phyloP scores from a whole-genome alignment of 2,797 vertebrate species.

The Propithecus perrieri region DNA sequence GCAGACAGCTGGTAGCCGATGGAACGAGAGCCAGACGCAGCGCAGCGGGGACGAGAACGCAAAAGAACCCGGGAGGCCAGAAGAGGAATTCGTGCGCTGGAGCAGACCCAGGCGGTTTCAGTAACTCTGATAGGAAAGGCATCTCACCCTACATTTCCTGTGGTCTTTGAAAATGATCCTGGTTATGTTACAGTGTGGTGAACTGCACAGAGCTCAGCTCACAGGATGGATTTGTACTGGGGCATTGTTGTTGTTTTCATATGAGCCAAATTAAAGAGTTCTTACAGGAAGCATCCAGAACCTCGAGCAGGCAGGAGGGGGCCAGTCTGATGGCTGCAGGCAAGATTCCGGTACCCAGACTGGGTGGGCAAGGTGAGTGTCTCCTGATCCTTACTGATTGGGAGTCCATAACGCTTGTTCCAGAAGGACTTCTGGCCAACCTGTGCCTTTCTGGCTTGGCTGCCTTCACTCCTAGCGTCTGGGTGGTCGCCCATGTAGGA shows the following conservation, averaged over 20 bases:
- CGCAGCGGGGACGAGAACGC: fast-evolving
- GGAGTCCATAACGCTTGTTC: background rate
- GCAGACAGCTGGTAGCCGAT: background rate
- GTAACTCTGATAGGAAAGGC: background rate
- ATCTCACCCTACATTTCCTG: background rate
- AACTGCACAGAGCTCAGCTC: background rate
- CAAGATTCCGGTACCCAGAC: background rate
- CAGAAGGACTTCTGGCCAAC: background rate
- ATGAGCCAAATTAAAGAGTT: background rate
- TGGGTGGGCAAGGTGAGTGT: background rate
- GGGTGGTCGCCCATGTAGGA: background rate
- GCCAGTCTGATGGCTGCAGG: background rate
- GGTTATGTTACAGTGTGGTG: background rate
- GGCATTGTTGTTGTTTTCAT: background rate
- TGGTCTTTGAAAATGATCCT: background rate
- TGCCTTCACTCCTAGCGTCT: background rate
- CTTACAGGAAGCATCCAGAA: background rate
- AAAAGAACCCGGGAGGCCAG: background rate
- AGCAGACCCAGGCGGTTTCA: background rate
- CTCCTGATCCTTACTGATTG: background rate
- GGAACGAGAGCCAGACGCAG: background rate
- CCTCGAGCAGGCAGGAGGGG: no score
- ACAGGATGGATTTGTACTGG: background rate
- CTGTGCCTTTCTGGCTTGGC: background rate
- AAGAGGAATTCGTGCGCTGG: background rate